phyloP scores from a whole-genome alignment of 2,113 vertebrate genomes.

The Catharus fuscescens region DNA sequence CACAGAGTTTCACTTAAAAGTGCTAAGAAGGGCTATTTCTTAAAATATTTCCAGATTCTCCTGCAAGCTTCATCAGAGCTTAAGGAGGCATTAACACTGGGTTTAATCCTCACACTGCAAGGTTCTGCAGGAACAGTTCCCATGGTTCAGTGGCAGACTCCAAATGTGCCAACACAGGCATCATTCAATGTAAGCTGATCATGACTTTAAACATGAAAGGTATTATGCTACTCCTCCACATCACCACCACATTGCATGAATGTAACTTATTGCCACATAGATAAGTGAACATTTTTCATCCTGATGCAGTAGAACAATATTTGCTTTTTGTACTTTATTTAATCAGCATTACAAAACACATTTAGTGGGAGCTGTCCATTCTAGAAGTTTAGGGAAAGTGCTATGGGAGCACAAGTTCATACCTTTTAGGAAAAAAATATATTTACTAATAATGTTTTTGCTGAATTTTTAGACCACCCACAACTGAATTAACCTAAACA shows the following conservation, averaged over 20 bases:
- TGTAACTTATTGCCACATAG: background rate
- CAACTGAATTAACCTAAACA: background rate
- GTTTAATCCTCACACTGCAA: background rate
- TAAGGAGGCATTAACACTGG: background rate
- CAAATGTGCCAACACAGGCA: background rate
- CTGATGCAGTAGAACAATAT: background rate
- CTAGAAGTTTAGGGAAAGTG: background rate
- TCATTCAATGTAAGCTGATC: background rate
- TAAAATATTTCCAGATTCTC: background rate
- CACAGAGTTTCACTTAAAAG: background rate
- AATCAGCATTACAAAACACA: background rate
- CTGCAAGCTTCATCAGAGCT: background rate
- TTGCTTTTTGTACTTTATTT: background rate
- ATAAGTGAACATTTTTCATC: background rate
- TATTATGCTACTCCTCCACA: background rate
- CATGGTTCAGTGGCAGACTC: background rate
- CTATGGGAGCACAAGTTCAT: background rate
- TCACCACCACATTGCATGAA: background rate
- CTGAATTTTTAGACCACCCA: background rate
- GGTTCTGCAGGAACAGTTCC: background rate
- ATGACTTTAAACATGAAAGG: background rate
- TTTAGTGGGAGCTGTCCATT: background rate
- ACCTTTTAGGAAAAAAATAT: background rate
- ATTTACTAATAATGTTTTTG: background rate
- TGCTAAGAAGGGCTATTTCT: background rate